These are phyloP conservation scores for Nysson spinosus DNA, from an alignment of 2,888 invertebrate species.

Conservation along the genomic window DNA sequence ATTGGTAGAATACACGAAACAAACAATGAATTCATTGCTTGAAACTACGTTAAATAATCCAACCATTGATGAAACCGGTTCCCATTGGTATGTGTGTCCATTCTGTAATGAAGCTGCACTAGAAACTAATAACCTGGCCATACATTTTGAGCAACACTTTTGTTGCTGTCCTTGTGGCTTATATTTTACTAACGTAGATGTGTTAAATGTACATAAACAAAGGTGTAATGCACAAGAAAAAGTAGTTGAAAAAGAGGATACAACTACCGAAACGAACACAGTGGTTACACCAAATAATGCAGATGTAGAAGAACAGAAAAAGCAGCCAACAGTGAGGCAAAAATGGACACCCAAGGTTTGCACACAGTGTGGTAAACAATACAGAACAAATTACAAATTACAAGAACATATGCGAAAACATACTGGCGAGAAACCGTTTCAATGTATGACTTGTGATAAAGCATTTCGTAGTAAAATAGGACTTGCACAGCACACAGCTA, in stretches of 20 bases:
- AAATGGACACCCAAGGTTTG: slow-evolving; percentile 79
- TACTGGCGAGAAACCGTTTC: slow-evolving; percentile 81
- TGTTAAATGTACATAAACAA: slow-evolving; percentile 72
- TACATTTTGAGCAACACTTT: slow-evolving; percentile 73
- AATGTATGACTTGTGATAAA: slow-evolving; percentile 80
- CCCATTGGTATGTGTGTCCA: slow-evolving; percentile 74
- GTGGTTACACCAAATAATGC: slow-evolving; percentile 20
- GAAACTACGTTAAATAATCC: slow-evolving; percentile 69
- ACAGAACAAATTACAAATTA: slow-evolving; percentile 81
- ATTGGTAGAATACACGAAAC: slow-evolving; percentile 70
- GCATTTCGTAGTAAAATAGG: slow-evolving; percentile 81
- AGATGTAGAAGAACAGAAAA: slow-evolving; percentile 52
- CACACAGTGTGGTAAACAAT: slow-evolving; percentile 80
- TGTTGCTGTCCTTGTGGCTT: slow-evolving; percentile 75
- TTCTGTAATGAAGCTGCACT: slow-evolving; percentile 73
- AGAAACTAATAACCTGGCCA: slow-evolving; percentile 66
- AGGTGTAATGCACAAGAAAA: slow-evolving; percentile 62
- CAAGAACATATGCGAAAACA: slow-evolving; percentile 81
- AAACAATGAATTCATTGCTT: slow-evolving; percentile 66
- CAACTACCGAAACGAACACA: slow-evolving; percentile 27
- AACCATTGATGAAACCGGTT: slow-evolving; percentile 70
- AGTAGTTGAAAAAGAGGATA: slow-evolving; percentile 32
- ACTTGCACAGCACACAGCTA: slow-evolving; percentile 81
- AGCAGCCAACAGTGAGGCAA: slow-evolving; percentile 68
- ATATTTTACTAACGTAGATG: slow-evolving; percentile 77